A percentile compares a stretch with the other conserved stretches of the same genome.
Evolutionary conservation across 2,888 invertebrate species (phyloP).

Genomic region (Pycnomerus fuliginosus): DNA sequence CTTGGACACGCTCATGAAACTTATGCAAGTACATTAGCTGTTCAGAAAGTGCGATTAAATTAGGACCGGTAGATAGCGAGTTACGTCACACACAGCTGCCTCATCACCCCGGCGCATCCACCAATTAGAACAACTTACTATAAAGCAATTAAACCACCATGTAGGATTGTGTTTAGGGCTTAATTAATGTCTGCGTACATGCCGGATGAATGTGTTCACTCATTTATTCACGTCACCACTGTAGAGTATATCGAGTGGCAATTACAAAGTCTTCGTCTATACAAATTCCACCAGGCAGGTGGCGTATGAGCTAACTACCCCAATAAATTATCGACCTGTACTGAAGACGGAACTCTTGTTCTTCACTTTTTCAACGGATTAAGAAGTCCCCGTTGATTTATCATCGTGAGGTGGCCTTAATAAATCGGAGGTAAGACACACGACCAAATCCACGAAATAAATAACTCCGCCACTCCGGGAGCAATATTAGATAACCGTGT

Average conservation of each 20-base stretch:
- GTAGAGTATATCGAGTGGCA: conserved; percentile 21
- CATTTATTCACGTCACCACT: conserved; percentile 25
- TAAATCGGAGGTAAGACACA: too few relatives aligned
- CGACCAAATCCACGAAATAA: too few relatives aligned
- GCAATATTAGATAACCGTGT: conserved; percentile 15
- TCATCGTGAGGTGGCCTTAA: too few relatives aligned
- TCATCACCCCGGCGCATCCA: conserved; percentile 22
- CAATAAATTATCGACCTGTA: conserved; percentile 20
- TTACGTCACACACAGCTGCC: conserved; percentile 18
- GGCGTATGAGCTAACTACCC: conserved; percentile 20
- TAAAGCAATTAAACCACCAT: conserved; percentile 26
- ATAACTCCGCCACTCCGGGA: not conserved
- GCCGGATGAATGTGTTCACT: conserved; percentile 22
- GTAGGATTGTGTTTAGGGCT: conserved; percentile 25
- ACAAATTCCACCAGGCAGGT: conserved; percentile 28
- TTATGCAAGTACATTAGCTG: conserved; percentile 21
- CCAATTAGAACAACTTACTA: conserved; percentile 25
- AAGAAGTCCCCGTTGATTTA: too few relatives aligned
- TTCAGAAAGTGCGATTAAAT: conserved; percentile 20
- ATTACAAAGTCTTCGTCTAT: conserved; percentile 20
- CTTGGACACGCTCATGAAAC: conserved; percentile 13
- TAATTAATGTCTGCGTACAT: conserved; percentile 28
- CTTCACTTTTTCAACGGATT: too few relatives aligned
- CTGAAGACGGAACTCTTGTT: too few relatives aligned
- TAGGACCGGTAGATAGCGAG: conserved; percentile 17